Conservation (phyloP, 2,113 vertebrate genomes). For the Zapornia atra region DNA sequence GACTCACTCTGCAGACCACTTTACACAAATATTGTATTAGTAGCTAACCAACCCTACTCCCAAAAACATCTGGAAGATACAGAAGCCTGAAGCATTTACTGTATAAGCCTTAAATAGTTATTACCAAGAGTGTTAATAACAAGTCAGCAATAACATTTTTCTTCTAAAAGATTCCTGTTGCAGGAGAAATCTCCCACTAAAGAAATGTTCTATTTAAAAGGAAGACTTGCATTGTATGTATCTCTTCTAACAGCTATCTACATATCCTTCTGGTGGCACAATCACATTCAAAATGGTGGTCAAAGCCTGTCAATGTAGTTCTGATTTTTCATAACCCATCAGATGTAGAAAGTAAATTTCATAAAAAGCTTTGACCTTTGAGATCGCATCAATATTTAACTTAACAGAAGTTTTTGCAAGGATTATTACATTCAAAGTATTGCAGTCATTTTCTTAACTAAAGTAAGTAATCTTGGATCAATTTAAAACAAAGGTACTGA, state of each 20-base stretch:
- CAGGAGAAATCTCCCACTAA: background rate
- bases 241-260: background rate
- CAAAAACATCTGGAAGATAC: background rate
- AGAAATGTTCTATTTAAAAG: background rate
- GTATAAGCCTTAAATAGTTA: background rate
- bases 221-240: background rate
- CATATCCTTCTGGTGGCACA: background rate
- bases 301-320: background rate
- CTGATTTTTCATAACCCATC: background rate
- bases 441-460: background rate
- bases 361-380: background rate
- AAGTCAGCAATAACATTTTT: background rate
- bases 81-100: background rate
- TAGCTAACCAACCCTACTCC: background rate
- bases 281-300: background rate
- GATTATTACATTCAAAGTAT: background rate
- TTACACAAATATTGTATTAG: background rate
- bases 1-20: too few relatives aligned
- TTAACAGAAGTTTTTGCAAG: background rate
- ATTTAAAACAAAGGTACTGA: background rate
- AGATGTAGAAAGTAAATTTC: background rate
- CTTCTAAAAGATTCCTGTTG: background rate
- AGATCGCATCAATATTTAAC: background rate
- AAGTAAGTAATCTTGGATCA: background rate
- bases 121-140: background rate